Evolutionary conservation across 2,797 vertebrate species (phyloP), one percentile per base, ranked within the genome.

Genomic region (Acrocephalus scirpaceus): DNA sequence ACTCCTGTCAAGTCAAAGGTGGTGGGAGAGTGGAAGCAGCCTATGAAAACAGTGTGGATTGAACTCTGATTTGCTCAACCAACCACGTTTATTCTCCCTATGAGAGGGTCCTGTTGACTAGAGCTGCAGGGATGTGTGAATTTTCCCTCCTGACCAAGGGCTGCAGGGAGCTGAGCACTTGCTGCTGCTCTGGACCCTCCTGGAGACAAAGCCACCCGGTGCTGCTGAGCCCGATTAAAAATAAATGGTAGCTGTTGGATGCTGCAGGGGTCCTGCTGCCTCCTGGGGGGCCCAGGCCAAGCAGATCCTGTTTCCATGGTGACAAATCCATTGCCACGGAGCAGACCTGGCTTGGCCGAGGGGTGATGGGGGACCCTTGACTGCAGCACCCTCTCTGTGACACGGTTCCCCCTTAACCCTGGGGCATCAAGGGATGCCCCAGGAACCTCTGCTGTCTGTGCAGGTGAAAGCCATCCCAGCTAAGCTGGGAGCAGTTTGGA

Each of bases 241-340:
- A 92, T 76, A 79, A 92, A 93, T 54, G 92, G 92, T 56, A 54
- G 64, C 38, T 0, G 1, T 78, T 0, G 51, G 84, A 87, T 86
- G 56, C 92, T 88, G 91, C 50, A 1, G 74, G 81, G 90, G 95
- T 96, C 95, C 51, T 0, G 83, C 93, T 83, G 85, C 48, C 82
- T 91, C 91, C 70, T 79, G 81, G 77, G 98, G 97, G 97, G 95
- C 96, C 44, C 74, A 73, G 90, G 96, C 97, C 58, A 65, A 96
- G 97, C 96, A 91, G 98, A 98, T 98, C 97, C 94, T 34, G 96
- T 98, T 98, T 94, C 98, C 97, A 98, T 97, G 98, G 97, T 50
- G 97, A 98, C 97, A 25, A 90, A 92, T 96, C 96, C 85, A 60
- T 90, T 93, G 79, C 56, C 83, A 91, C 75, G 4, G 29, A 94